phyloP scores from a whole-genome alignment of 2,113 vertebrate species.

The Anoplopoma fimbria region DNA sequence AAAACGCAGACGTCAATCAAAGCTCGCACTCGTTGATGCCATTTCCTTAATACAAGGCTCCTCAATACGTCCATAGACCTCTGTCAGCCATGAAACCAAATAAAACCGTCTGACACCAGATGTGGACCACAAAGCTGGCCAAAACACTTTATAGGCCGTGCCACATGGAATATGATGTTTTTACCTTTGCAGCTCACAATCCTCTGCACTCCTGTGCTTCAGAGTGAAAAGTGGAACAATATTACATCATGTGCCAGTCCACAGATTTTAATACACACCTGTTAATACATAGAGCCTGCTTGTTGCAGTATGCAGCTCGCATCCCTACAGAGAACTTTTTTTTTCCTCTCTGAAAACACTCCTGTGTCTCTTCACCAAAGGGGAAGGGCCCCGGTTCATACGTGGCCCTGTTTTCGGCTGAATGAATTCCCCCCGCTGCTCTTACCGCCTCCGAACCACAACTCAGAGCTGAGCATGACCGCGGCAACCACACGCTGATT shows the following conservation, averaged over 20 bases:
- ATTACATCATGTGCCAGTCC: slow-evolving; percentile 76
- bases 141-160: slow-evolving; percentile 69
- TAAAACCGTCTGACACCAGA: slow-evolving; percentile 75
- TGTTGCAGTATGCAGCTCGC: slow-evolving; percentile 50
- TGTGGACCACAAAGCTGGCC: slow-evolving; percentile 56
- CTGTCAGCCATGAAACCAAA: slow-evolving; percentile 66
- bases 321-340: slow-evolving; percentile 43
- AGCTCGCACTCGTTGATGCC: slow-evolving; percentile 45
- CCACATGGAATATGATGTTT: slow-evolving; percentile 71
- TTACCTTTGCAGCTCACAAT: slow-evolving; percentile 58
- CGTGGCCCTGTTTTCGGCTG: slow-evolving; percentile 36
- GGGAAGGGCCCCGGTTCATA: slow-evolving; percentile 23
- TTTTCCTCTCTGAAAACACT: slow-evolving; percentile 51
- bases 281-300: slow-evolving; percentile 74
- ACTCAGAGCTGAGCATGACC: slow-evolving; percentile 58
- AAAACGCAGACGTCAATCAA: slow-evolving; percentile 46
- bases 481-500: slow-evolving; percentile 64
- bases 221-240: slow-evolving; percentile 71
- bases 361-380: slow-evolving; percentile 51
- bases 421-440: slow-evolving; percentile 49
- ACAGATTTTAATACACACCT: slow-evolving; percentile 76
- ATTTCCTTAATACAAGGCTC: slow-evolving; percentile 51
- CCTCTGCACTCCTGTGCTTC: slow-evolving; percentile 48
- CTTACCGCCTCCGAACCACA: slow-evolving; percentile 53
- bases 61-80: slow-evolving; percentile 75